These are phyloP conservation scores for Pseudomyrmex flavicornis DNA, from an alignment of 1,140 invertebrate species.

Conservation along the genomic window DNA sequence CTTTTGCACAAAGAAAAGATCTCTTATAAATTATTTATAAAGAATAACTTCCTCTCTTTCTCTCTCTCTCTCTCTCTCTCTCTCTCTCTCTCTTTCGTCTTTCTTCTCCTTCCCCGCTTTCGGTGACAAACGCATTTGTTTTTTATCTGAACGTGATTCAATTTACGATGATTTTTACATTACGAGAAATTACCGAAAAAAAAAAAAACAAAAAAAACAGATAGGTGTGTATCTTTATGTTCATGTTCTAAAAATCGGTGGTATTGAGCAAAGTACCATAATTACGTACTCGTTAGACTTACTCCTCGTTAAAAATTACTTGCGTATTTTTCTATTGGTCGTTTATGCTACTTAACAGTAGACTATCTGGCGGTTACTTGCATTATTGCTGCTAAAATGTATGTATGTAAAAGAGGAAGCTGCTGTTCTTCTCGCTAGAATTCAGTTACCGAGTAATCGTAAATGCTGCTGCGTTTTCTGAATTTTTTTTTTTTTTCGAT, in stretches of 20 bases:
- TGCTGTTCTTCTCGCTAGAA: conserved; percentile 39
- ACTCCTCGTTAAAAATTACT: conserved; percentile 70
- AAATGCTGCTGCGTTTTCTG: neutral
- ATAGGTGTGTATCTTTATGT: conserved; percentile 50
- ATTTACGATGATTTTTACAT: conserved; percentile 50
- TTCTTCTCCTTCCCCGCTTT: too few relatives aligned
- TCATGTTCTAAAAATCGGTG: conserved; percentile 60
- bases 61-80: neutral
- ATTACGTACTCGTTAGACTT: conserved; percentile 67
- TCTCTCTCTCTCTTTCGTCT: too few relatives aligned
- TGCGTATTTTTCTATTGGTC: conserved; percentile 72
- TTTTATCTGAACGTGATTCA: conserved; percentile 53
- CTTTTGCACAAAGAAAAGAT: conserved; percentile 36
- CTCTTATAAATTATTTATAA: conserved; percentile 51
- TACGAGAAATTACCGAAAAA: conserved; percentile 61
- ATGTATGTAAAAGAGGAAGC: conserved; percentile 63
- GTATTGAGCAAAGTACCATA: conserved; percentile 71
- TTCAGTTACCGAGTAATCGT: conserved; percentile 31
- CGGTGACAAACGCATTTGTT: conserved; percentile 38
- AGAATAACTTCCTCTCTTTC: conserved; percentile 46
- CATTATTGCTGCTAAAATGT: conserved; percentile 72
- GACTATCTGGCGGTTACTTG: conserved; percentile 69
- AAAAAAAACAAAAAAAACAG: conserved; percentile 33
- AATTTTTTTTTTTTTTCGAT: conserved; percentile 28
- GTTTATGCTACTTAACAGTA: conserved; percentile 70